Evolutionary conservation across 2,888 invertebrate species (phyloP), one percentile per base, ranked within the genome.

Genomic region (Carcina quercana): DNA sequence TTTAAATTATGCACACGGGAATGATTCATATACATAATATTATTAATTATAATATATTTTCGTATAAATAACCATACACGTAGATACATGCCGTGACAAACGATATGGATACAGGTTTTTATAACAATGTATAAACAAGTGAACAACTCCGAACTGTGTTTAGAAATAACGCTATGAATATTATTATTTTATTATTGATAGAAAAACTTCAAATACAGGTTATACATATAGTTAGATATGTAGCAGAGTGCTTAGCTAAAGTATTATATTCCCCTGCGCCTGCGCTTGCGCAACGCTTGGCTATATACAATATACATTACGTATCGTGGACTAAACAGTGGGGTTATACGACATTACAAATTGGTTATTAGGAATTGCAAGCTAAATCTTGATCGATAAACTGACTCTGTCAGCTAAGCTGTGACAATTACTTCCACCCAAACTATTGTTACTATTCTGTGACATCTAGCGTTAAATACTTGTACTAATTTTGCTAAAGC

Each of bases 61-160:
- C 65, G 67, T 79, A 78, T 73, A 79, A 73, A 79, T 74, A 78
- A 76, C 74, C 75, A 74, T 76, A 78, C 63, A 72, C 50, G 48
- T 59, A 66, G 67, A 68, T 72, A 78, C 70, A 78, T 69, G 66
- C 50, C 44, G 60, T 67, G 73, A 69, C 76, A 74, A 74, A 73
- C 75, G 79, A 80, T 82, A 80, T 80, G 78, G 63, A 63, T 76
- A 78, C 65, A 74, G 70, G 65, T 68, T n/a, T n/a, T 68, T 59
- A 68, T 78, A 83, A 83, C 80, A 82, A 79, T 74, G 60, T 78
- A 80, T 82, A 80, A 80, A 82, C 76, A 75, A 74, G 80, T 79
- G 78, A 83, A 80, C 82, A 82, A 78, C 63, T 75, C 75, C 64
- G 70, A 79, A 76, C 73, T 46, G 78, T 79, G 75, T 78, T n/a